phyloP scores from a whole-genome alignment of 2,888 invertebrate species.

The Eupeodes luniger region DNA sequence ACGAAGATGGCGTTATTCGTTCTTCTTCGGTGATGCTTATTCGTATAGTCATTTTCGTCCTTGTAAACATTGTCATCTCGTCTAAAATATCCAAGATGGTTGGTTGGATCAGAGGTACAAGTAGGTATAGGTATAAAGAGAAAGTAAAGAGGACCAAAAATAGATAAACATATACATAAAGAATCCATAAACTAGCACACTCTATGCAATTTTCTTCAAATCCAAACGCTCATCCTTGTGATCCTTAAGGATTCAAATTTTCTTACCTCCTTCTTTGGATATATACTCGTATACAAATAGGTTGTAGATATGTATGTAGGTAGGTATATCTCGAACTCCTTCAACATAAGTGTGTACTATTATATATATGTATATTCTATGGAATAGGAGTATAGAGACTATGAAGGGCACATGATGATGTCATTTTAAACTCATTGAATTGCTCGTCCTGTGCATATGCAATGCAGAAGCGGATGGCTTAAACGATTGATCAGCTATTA shows the following conservation, averaged over 20 bases:
- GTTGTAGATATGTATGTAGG: too few species aligned
- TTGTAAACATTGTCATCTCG: conserved; percentile 49
- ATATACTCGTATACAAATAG: too few species aligned
- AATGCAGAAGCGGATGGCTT: conserved; percentile 64
- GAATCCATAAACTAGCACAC: conserved; percentile 74
- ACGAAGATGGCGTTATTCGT: conserved; percentile 6
- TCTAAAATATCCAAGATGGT: conserved; percentile 1
- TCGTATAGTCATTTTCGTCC: conserved; percentile 11
- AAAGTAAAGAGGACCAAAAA: conserved; percentile 21
- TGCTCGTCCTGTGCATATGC: conserved; percentile 54
- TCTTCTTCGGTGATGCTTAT: not conserved
- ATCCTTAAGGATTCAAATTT: conserved; percentile 68
- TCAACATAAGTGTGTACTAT: not conserved
- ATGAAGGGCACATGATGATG: conserved; percentile 57
- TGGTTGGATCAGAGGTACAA: not conserved
- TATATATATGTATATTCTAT: not conserved
- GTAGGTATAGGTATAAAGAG: not conserved
- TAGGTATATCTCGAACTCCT: not conserved
- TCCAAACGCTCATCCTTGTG: conserved; percentile 64
- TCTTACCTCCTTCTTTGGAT: not conserved
- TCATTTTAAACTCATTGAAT: conserved; percentile 62
- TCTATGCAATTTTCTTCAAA: conserved; percentile 67
- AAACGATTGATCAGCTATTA: conserved; percentile 76
- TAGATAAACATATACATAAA: conserved; percentile 72
- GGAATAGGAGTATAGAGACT: not conserved